Base-by-base conservation (phyloP, 2,888 invertebrate species). In the Hofmannophila pseudospretella region DNA sequence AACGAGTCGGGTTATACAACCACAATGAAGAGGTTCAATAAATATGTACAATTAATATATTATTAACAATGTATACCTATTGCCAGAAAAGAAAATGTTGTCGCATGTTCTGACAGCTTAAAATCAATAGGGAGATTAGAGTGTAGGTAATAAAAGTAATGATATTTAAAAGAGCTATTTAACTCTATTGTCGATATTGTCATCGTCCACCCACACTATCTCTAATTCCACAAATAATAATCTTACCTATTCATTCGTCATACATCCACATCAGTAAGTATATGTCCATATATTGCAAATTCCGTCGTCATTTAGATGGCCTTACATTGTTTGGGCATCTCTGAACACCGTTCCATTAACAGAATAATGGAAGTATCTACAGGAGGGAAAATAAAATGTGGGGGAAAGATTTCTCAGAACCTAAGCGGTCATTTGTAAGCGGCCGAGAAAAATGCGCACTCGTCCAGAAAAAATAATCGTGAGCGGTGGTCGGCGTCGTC, bases 401-500 rank as follows among this genome's bases (percentile, higher is more conserved):
- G 65, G 54, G 62, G 67, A 76, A 71, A 72, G 74, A 77, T 77
- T 80, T 72, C 68, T 71, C 57, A 64, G 64, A 66, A 65, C 70
- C 67, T 72, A 72, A 79, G 72, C 73, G 77, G 80, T 76, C 76
- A 80, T 84, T 84, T 82, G 76, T 82, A 76, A 76, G 76, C 71
- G 65, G 70, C 60, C 61, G 72, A 78, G 79, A 80, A 72, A 80
- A 80, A 79, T 79, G 76, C 66, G 76, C 67, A 65, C 67, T 76
- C 74, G 70, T 60, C 71, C 59, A 73, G 76, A 78, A 79, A 79
- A 80, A 81, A 79, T 77, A 75, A 77, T 76, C 67, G 67, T 53
- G 50, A 59, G 60, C 52, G 53, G 36, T 27, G 22, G 19, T 29
- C 32, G 16, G 26, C 25, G 19, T n/a, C 23, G 22, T 23, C 30